Evolutionary conservation across 2,113 vertebrate genomes (phyloP), one percentile per base, ranked within the genome.

Genomic region (Erpornis zantholeuca): DNA sequence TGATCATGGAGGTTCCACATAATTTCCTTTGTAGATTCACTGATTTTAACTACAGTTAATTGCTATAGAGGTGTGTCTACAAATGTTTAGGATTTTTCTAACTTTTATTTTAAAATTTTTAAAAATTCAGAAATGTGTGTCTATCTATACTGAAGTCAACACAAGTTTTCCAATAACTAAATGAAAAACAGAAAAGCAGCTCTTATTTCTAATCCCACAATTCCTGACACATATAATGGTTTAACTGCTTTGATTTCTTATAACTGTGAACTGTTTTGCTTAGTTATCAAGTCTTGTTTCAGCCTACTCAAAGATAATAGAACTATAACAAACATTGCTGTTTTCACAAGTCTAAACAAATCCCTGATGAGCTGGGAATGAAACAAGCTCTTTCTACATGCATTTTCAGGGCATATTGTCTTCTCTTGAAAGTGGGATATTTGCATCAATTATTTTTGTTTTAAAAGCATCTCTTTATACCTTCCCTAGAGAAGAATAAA

Each of bases 321-420:
- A 91, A 82, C 22, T 53, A 14, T 17, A 89, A 61, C 25, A 86
- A 82, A 71, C 1, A 4, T 1, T 44, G 28, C 36, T 86, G n/a
- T 63, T 94, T 78, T 50, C 44, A 75, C 27, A 81, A 61, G 17
- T 52, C 56, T 45, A 68, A 44, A 72, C 33, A 85, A 89, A 84
- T 57, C 70, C 36, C n/a, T 57, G 40, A 40, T 36, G 77, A 95
- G 59, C 6, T 33, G 27, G 15, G 25, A 92, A 69, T 33, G 2
- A 94, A 90, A 38, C 4, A 23, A 31, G 4, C 68, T 92, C 69
- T 40, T 76, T 82, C 70, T 91, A 47, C 28, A 19, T 7, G 29
- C 36, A 57, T 69, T 84, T 95, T 60, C 2, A 5, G 40, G n/a
- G 28, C 40, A 54, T 27, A 50, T 20, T 72, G 11, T 92, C 54